These are phyloP conservation scores for Cygnus atratus DNA, from an alignment of 2,113 vertebrate genomes.

Conservation along the genomic window DNA sequence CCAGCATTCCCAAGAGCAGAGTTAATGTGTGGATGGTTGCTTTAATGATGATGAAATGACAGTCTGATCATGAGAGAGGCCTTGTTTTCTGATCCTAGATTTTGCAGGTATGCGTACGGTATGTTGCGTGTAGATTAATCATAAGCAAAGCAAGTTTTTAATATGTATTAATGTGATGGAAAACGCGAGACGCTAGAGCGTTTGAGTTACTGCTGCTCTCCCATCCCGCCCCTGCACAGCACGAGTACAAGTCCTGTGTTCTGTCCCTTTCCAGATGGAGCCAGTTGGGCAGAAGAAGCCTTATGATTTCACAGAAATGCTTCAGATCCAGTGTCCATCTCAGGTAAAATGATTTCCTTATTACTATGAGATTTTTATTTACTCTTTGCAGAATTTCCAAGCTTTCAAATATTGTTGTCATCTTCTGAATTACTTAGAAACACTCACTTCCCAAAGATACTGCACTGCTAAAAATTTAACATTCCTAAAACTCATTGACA, in stretches of 20 bases:
- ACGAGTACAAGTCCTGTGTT: background rate
- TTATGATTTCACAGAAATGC: background rate
- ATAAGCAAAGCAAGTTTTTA: background rate
- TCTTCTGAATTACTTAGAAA: background rate
- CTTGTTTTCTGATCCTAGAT: background rate
- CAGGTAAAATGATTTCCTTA: conserved; percentile 60
- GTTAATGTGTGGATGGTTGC: background rate
- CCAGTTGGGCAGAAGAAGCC: conserved; percentile 67
- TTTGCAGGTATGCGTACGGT: background rate
- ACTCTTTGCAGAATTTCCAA: background rate
- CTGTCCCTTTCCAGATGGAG: conserved; percentile 65
- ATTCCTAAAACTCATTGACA: background rate
- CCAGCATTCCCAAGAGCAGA: background rate
- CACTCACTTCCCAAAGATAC: background rate
- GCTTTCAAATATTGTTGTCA: background rate
- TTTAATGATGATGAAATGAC: background rate
- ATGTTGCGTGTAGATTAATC: background rate
- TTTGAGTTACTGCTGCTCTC: background rate
- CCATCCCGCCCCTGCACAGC: background rate
- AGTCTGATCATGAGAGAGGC: background rate
- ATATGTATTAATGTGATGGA: background rate
- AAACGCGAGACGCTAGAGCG: background rate
- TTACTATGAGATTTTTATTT: background rate
- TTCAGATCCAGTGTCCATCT: conserved; percentile 60
- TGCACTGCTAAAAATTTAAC: background rate